These are phyloP conservation scores for Synergus umbraculus DNA, from an alignment of 2,888 invertebrate species.

Conservation along the genomic window DNA sequence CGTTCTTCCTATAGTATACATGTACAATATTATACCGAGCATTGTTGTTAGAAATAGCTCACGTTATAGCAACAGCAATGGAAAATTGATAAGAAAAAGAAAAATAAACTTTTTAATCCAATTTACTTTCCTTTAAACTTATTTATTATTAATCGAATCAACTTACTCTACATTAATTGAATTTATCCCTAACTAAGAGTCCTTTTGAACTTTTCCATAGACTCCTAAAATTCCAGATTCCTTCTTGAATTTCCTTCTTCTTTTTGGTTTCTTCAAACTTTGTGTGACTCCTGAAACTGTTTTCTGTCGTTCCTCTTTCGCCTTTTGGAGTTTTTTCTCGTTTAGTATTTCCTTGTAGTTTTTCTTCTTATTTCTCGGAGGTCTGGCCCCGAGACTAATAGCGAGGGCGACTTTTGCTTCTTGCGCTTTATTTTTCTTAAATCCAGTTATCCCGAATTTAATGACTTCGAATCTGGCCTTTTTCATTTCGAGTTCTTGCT, in stretches of 20 bases:
- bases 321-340: slow-evolving; percentile 79
- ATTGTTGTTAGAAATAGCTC: slow-evolving; percentile 64
- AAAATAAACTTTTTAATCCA: slow-evolving; percentile 33
- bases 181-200: not conserved
- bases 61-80: slow-evolving; percentile 62
- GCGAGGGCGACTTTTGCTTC: slow-evolving; percentile 89
- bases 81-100: slow-evolving; percentile 43
- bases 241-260: slow-evolving; percentile 48
- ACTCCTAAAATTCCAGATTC: slow-evolving; percentile 63
- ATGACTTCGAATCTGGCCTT: slow-evolving; percentile 89
- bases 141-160: not conserved
- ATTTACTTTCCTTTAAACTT: not conserved
- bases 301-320: slow-evolving; percentile 69
- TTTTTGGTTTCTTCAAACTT: slow-evolving; percentile 58
- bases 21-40: slow-evolving; percentile 59
- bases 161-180: not conserved
- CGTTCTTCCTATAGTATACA: slow-evolving; percentile 65
- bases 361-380: slow-evolving; percentile 82
- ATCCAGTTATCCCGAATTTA: slow-evolving; percentile 90
- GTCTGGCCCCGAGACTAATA: slow-evolving; percentile 90
- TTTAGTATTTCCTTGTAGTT: slow-evolving; percentile 87
- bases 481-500: slow-evolving; percentile 84
- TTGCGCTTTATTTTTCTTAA: slow-evolving; percentile 84
- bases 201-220: slow-evolving; percentile 66
- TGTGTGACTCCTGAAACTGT: slow-evolving; percentile 60